A percentile compares a stretch with the other conserved stretches of the same genome.
These are phyloP conservation scores for Nestor notabilis DNA, from an alignment of 2,113 vertebrate species.

Conservation along the genomic window DNA sequence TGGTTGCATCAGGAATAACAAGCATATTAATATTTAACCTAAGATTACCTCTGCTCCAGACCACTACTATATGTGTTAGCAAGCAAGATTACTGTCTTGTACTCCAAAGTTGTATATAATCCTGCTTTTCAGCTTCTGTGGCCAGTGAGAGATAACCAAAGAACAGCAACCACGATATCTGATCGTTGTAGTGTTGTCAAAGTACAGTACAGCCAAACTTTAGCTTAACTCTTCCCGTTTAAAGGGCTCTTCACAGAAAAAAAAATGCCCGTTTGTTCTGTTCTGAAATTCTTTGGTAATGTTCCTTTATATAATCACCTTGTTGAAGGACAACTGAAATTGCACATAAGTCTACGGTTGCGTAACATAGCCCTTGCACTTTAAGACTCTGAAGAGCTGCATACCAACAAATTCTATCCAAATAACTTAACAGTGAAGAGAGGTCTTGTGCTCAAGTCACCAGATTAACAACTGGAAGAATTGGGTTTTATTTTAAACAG, in stretches of 20 bases:
- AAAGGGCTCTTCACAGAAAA: not conserved
- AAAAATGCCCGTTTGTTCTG: not conserved
- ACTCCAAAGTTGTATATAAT: not conserved
- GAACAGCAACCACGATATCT: not conserved
- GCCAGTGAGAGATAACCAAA: not conserved
- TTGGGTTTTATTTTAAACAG: not conserved
- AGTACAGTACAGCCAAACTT: not conserved
- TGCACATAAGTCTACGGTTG: not conserved
- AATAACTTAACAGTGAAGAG: not conserved
- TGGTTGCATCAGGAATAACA: not conserved
- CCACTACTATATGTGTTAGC: not conserved
- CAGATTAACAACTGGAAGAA: not conserved
- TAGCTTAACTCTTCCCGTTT: not conserved
- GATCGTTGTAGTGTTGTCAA: not conserved
- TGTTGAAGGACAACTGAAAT: slow-evolving; percentile 23
- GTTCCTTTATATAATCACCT: not conserved
- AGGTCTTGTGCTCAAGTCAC: not conserved
- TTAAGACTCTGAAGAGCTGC: not conserved
- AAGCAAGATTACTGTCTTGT: not conserved
- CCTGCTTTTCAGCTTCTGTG: not conserved
- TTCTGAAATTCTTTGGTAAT: not conserved
- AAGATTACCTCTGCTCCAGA: not conserved
- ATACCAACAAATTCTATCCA: not conserved
- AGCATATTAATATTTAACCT: not conserved
- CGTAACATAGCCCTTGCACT: not conserved